Percentiles rank a stretch among this genome's conserved stretches.
phyloP scores from a whole-genome alignment of 2,888 invertebrate genomes.

The Crossocerus cetratus region DNA sequence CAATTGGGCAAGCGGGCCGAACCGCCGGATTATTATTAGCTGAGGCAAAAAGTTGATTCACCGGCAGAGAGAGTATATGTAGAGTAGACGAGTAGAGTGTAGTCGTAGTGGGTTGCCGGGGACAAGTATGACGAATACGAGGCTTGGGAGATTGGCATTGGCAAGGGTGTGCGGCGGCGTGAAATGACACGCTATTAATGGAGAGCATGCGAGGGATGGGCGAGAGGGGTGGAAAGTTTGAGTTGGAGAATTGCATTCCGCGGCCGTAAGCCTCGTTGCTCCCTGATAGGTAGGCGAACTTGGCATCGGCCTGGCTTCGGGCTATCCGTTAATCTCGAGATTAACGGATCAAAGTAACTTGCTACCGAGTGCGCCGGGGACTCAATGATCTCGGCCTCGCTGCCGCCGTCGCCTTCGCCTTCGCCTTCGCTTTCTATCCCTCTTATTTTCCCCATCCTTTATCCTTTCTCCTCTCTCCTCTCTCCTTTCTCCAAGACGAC shows the following conservation, averaged over 20 bases:
- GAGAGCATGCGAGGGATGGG: too few relatives aligned
- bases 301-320: constrained; percentile 26
- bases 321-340: constrained; percentile 53
- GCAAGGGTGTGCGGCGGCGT: background rate
- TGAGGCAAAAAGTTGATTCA: too few relatives aligned
- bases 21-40: too few relatives aligned
- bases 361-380: constrained; percentile 27
- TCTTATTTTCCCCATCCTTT: constrained; percentile 29
- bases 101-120: too few relatives aligned
- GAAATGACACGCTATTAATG: background rate
- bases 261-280: constrained; percentile 4
- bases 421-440: background rate
- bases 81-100: too few relatives aligned
- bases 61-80: too few relatives aligned
- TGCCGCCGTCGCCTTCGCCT: too few relatives aligned
- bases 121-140: too few relatives aligned
- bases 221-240: too few relatives aligned
- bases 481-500: constrained; percentile 16
- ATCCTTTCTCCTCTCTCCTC: constrained; percentile 8
- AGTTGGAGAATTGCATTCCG: constrained; percentile 9
- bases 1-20: too few relatives aligned
- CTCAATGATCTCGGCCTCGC: constrained; percentile 3
- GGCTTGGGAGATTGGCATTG: too few relatives aligned
- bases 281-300: constrained; percentile 33
- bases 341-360: constrained; percentile 56